Conservation (phyloP, 1,140 invertebrate genomes). For the Oreohelix idahoensis region DNA sequence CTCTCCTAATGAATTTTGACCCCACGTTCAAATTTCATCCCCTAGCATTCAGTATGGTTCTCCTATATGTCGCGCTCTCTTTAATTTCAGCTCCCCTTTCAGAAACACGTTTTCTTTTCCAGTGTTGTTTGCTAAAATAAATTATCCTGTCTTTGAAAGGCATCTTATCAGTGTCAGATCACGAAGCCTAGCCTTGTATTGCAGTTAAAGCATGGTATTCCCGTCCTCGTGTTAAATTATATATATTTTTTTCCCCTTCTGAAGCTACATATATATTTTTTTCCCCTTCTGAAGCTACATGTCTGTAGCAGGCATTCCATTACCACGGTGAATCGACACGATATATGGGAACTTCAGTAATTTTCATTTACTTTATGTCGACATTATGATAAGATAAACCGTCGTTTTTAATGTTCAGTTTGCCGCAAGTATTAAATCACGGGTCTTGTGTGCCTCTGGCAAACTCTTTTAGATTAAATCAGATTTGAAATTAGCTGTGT, state of each 20-base stretch:
- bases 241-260: background rate
- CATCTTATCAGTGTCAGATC: background rate
- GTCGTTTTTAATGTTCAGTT: background rate
- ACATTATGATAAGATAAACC: background rate
- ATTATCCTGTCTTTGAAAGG: background rate
- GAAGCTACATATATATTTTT: background rate
- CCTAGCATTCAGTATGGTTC: too few relatives aligned
- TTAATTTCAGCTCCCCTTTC: too few relatives aligned
- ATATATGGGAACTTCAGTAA: background rate
- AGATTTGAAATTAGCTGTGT: background rate
- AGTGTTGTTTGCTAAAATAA: background rate
- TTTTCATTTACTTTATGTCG: background rate
- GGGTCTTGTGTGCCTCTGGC: background rate
- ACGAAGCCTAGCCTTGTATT: background rate
- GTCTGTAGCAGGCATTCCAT: background rate
- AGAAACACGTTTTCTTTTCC: background rate
- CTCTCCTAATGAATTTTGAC: too few relatives aligned
- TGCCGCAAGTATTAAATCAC: background rate
- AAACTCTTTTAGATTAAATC: background rate
- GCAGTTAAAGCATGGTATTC: background rate
- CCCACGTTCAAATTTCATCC: too few relatives aligned
- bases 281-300: background rate
- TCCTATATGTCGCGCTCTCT: too few relatives aligned
- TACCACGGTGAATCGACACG: background rate
- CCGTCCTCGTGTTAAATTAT: background rate